Conservation (phyloP, 2,888 invertebrate species). For the Rhingia rostrata region DNA sequence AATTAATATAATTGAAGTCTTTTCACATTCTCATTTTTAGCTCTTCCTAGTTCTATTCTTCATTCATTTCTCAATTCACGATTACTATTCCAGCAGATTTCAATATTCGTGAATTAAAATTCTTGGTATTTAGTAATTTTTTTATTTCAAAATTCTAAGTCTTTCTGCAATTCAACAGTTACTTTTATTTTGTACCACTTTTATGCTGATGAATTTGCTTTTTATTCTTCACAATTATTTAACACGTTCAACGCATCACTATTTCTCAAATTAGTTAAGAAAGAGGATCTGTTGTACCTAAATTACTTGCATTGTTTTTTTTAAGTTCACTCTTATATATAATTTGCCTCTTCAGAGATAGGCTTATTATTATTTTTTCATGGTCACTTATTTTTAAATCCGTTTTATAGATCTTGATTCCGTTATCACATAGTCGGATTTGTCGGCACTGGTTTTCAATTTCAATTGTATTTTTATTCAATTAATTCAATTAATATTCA, state of each 20-base stretch:
- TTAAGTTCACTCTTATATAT: neutral
- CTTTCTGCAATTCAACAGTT: neutral
- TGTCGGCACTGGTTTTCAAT: slow-evolving; percentile 13
- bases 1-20: no score
- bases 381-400: slow-evolving; percentile 22
- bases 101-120: neutral
- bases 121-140: slow-evolving; percentile 12
- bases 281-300: neutral
- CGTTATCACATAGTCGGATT: slow-evolving; percentile 13
- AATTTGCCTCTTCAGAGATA: neutral
- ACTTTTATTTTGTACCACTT: neutral
- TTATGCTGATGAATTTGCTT: neutral
- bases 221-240: no score
- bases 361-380: neutral
- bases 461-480: slow-evolving; percentile 11
- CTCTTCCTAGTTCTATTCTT: no score
- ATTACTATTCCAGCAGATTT: neutral
- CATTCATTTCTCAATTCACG: no score
- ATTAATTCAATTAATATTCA: no score
- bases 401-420: neutral
- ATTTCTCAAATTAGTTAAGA: no score
- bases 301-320: neutral
- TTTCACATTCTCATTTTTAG: no score
- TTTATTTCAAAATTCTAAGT: slow-evolving; percentile 3
- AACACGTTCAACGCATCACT: no score